These are phyloP conservation scores for Macropis europaea DNA, from an alignment of 2,888 invertebrate genomes.

Conservation along the genomic window DNA sequence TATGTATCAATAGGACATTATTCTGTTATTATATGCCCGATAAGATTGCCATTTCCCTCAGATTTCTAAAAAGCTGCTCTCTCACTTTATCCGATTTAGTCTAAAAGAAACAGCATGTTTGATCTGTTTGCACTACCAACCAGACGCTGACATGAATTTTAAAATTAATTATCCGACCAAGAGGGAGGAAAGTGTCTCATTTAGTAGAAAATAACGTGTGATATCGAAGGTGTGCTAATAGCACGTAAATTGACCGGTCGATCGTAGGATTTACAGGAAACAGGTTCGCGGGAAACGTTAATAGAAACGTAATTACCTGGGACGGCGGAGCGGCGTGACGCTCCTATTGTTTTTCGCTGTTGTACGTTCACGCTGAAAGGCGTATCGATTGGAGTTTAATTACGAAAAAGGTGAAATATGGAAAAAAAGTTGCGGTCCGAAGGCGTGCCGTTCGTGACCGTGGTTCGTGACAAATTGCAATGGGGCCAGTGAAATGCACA, in stretches of 20 bases:
- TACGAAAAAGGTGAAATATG: slow-evolving; percentile 45
- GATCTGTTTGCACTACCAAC: too few species aligned
- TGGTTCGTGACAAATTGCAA: slow-evolving; percentile 40
- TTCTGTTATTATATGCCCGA: too few species aligned
- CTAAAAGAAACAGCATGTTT: too few species aligned
- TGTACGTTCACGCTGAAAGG: slow-evolving; percentile 27
- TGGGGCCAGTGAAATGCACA: slow-evolving; percentile 1
- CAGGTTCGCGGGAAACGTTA: slow-evolving; percentile 38
- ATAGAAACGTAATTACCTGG: slow-evolving; percentile 58
- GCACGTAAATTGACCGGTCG: slow-evolving; percentile 49
- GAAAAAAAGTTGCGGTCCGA: slow-evolving; percentile 28
- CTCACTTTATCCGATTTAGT: too few species aligned
- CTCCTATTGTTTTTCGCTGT: slow-evolving; percentile 30
- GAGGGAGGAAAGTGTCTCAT: background rate
- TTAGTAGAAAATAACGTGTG: slow-evolving; percentile 8
- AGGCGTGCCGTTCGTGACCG: slow-evolving; percentile 19
- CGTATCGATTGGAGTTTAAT: slow-evolving; percentile 51
- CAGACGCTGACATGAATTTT: too few species aligned
- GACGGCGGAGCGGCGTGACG: background rate
- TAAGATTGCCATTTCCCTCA: too few species aligned
- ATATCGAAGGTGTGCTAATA: slow-evolving; percentile 37
- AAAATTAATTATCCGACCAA: too few species aligned
- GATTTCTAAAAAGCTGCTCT: too few species aligned
- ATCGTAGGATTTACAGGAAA: slow-evolving; percentile 29
- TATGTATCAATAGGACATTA: too few species aligned